Evolutionary conservation across 1,140 invertebrate species (phyloP), one percentile per base, ranked within the genome.

Genomic region (Drosophila neocordata): DNA sequence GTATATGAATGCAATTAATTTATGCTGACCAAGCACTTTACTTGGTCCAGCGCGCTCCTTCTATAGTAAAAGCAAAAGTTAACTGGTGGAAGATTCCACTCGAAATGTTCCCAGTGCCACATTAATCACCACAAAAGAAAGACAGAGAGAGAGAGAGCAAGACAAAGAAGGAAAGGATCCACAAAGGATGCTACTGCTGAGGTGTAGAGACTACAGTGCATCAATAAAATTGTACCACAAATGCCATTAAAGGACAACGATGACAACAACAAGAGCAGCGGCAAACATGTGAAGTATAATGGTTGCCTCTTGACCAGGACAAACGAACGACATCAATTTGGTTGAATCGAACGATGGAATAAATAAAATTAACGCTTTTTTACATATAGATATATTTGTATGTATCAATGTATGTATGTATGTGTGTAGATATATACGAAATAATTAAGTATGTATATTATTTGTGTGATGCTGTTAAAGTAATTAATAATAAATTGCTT

Each of bases 1-100:
- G 58, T 59, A 59, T 53, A 69, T 56, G 76, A 80, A 75, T 80
- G 78, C 78, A 80, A 80, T 80, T 80, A 80, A 80, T 80, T 80
- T 76, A 79, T 79, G 78, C 78, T 80, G 78, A 80, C 78, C 77
- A 62, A 71, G 66, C 70, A 51, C 51, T 63, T 48, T 57, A 59
- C 62, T 27, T 53, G 34, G 15, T 65, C 22, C 68, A 52, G 37
- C 9, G 15, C 20, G 24, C 37, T 34, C 38, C 58, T 37, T 44
- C n/a, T 34, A 59, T 34, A 52, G 51, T 9, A 48, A 48, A 34
- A 65, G 63, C 64, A 62, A 68, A 61, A 67, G 67, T 71, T 67
- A 61, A 48, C 15, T 48, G 41, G 41, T 48, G 15, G 9, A 48
- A 48, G 41, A 20, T 48, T 48, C 8, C 41, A 48, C 41, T 48